phyloP scores from a whole-genome alignment of 2,888 invertebrate species.

The Rhagonycha lutea region DNA sequence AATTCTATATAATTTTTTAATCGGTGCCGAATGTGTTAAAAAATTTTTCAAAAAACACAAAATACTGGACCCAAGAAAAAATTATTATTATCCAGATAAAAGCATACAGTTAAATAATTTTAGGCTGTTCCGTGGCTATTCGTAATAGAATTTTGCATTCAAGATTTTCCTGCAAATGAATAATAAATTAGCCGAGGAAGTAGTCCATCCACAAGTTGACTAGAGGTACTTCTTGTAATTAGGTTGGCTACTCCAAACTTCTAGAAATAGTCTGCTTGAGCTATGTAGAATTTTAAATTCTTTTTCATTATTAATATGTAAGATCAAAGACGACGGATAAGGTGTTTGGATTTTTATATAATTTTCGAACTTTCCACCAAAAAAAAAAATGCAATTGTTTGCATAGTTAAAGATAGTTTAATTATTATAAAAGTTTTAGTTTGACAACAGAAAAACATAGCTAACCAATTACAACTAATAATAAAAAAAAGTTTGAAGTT shows the following conservation, averaged over 20 bases:
- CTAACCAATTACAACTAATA: too few relatives aligned
- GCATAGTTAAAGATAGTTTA: neutral
- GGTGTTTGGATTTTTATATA: neutral
- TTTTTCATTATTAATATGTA: neutral
- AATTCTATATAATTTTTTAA: too few relatives aligned
- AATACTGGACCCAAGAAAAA: too few relatives aligned
- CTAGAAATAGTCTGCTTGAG: neutral
- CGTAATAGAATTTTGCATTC: neutral
- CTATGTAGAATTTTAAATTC: neutral
- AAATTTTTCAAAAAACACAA: too few relatives aligned
- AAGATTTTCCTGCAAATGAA: neutral
- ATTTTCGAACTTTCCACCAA: neutral
- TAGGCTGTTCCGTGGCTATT: neutral
- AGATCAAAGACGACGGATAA: neutral
- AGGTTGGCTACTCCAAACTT: neutral
- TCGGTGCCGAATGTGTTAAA: too few relatives aligned
- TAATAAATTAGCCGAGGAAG: neutral
- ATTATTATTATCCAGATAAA: neutral
- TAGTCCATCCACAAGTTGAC: neutral
- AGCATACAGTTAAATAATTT: neutral
- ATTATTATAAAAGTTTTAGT: neutral
- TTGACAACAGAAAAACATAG: neutral
- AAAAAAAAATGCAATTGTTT: neutral
- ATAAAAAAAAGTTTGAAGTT: neutral
- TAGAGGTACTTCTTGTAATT: neutral